Evolutionary conservation across 1,140 invertebrate genomes (phyloP), one percentile per base, ranked within the genome.

Genomic region (Cheumatopsyche charites): DNA sequence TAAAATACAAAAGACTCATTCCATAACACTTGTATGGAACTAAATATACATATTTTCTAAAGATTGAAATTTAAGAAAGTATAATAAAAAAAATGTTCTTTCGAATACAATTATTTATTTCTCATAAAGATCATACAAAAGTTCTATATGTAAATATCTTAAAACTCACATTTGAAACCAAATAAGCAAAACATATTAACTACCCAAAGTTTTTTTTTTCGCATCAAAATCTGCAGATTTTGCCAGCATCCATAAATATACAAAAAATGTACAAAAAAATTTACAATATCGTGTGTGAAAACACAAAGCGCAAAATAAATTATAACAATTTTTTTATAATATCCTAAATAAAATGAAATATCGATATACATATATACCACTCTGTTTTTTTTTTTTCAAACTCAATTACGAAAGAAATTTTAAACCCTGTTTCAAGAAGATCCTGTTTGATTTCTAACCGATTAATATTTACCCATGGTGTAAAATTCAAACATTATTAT

Each of bases 61-160:
- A n/a, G n/a, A n/a, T n/a, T n/a, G n/a, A n/a, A n/a, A n/a, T n/a
- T n/a, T n/a, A n/a, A n/a, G n/a, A n/a, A n/a, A n/a, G n/a, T n/a
- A n/a, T n/a, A n/a, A n/a, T n/a, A n/a, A n/a, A n/a, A 36, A 36
- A 36, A 36, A 36, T 36, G 29, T 36, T 36, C 29, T 58, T 58
- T 19, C 23, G 55, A 19, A 58, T 26, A 58, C 47, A 52, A 52
- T 23, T 58, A 58, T 58, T 58, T 58, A 58, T 58, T 58, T 58
- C 23, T 26, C 55, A 58, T 58, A 52, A 21, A 58, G 55, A 58
- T 58, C 55, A 58, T 58, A 58, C 55, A 58, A 58, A 58, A 58
- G 25, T 58, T 55, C 19, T 55, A 23, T 55, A 5, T 17, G 4
- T 55, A 5, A 4, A 55, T 23, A 13, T 58, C 29, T 58, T 58